Evolutionary conservation across 1,140 invertebrate genomes (phyloP).

Genomic region (Adoxophyes honmai): DNA sequence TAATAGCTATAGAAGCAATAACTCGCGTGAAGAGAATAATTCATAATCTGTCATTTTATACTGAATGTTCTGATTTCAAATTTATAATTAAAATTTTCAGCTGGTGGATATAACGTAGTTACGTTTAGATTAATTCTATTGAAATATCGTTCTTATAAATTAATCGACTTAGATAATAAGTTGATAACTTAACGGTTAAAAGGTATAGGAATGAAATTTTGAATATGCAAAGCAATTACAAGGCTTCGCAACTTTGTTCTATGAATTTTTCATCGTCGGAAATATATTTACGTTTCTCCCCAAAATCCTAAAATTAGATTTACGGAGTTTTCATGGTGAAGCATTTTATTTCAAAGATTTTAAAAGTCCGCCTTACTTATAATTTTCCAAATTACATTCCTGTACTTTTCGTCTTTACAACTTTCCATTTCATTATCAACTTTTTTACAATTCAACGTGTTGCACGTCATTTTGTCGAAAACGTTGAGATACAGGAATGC

Average conservation of each 20-base stretch:
- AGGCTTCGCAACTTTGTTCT: not conserved
- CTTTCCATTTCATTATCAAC: not conserved
- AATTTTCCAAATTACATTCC: not conserved
- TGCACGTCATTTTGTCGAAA: not conserved
- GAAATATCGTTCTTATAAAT: too few relatives aligned
- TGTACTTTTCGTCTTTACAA: not conserved
- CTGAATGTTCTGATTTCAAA: too few relatives aligned
- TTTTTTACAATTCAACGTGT: not conserved
- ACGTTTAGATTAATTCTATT: too few relatives aligned
- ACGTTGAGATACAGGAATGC: too few relatives aligned
- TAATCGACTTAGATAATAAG: too few relatives aligned
- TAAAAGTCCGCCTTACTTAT: not conserved
- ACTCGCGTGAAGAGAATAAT: too few relatives aligned
- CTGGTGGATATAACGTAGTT: too few relatives aligned
- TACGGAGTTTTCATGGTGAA: not conserved
- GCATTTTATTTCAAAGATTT: not conserved
- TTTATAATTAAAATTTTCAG: too few relatives aligned
- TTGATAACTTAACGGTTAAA: too few relatives aligned
- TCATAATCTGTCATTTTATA: too few relatives aligned
- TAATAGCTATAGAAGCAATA: too few relatives aligned
- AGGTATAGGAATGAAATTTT: too few relatives aligned
- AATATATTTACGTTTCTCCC: constrained; percentile 6
- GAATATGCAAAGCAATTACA: not conserved
- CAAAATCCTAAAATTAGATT: not conserved
- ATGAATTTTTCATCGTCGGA: constrained; percentile 1